phyloP scores from a whole-genome alignment of 2,797 vertebrate genomes.

The Pipistrellus pipistrellus region DNA sequence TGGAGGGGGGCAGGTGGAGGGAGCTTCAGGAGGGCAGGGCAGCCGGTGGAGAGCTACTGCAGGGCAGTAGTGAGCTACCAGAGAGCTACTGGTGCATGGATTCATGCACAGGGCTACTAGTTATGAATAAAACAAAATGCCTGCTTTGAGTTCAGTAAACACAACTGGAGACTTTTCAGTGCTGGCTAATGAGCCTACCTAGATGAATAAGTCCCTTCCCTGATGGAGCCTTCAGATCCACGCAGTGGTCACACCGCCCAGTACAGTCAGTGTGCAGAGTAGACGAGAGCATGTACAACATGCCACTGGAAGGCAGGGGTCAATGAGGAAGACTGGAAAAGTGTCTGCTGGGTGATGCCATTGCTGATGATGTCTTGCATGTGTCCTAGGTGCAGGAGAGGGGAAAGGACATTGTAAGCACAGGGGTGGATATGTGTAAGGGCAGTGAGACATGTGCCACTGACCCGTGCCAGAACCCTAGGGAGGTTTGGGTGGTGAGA shows the following conservation, averaged over 20 bases:
- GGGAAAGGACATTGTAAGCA: background rate
- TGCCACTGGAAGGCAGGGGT: background rate
- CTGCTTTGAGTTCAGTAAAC: background rate
- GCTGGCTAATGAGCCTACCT: background rate
- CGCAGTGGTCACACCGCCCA: background rate
- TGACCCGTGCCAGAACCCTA: too few species aligned
- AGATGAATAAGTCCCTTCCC: too few species aligned
- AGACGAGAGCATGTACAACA: accelerated
- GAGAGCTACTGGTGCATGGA: too few species aligned
- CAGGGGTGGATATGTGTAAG: background rate
- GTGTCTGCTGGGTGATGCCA: background rate
- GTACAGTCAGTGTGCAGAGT: too few species aligned
- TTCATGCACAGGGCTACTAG: too few species aligned
- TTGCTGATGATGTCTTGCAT: background rate
- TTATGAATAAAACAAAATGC: background rate
- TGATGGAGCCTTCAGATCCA: background rate
- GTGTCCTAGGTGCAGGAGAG: background rate
- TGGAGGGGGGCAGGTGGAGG: too few species aligned
- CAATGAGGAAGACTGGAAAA: background rate
- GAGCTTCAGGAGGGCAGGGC: too few species aligned
- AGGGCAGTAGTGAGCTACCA: too few species aligned
- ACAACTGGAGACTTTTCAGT: background rate
- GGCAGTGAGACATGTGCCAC: accelerated
- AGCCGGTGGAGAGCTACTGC: too few species aligned
- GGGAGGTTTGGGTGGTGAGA: background rate